These are phyloP conservation scores for Electrophaes corylata DNA, from an alignment of 2,888 invertebrate genomes.

Conservation along the genomic window DNA sequence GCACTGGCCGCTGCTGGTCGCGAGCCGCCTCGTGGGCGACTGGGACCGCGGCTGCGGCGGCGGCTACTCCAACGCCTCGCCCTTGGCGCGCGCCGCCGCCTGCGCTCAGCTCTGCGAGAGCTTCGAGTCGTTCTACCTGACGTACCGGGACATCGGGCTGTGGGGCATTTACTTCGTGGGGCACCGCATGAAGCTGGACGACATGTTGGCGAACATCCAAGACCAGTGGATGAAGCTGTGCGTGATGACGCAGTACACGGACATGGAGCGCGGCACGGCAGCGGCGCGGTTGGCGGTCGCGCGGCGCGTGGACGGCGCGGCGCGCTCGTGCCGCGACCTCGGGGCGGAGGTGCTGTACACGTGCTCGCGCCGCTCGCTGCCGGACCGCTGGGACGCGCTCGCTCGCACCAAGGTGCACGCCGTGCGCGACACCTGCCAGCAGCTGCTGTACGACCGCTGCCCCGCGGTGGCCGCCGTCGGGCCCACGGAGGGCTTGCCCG, in stretches of 20 bases:
- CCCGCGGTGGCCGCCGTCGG: slow-evolving; percentile 73
- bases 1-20: slow-evolving; percentile 58
- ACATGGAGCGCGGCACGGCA: slow-evolving; percentile 61
- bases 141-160: slow-evolving; percentile 70
- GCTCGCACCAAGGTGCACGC: slow-evolving; percentile 21
- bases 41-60: slow-evolving; percentile 69
- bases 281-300: slow-evolving; percentile 57
- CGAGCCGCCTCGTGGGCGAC: slow-evolving; percentile 64
- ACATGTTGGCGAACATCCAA: slow-evolving; percentile 63
- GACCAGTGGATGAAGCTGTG: slow-evolving; percentile 70
- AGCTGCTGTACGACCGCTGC: slow-evolving; percentile 69
- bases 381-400: slow-evolving; percentile 23
- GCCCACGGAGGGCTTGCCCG: slow-evolving; percentile 68
- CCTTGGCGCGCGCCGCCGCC: slow-evolving; percentile 57
- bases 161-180: slow-evolving; percentile 78
- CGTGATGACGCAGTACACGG: slow-evolving; percentile 46
- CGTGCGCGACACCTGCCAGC: slow-evolving; percentile 45
- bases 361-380: slow-evolving; percentile 8
- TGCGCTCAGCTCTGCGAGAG: slow-evolving; percentile 33
- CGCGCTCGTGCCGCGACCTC: slow-evolving; percentile 62
- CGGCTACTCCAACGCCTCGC: slow-evolving; percentile 51
- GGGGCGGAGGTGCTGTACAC: slow-evolving; percentile 61
- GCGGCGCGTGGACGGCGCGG: slow-evolving; percentile 49
- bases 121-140: slow-evolving; percentile 72
- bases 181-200: slow-evolving; percentile 56